These are phyloP conservation scores for Leuciscus waleckii DNA, from an alignment of 2,797 vertebrate genomes.

Conservation along the genomic window DNA sequence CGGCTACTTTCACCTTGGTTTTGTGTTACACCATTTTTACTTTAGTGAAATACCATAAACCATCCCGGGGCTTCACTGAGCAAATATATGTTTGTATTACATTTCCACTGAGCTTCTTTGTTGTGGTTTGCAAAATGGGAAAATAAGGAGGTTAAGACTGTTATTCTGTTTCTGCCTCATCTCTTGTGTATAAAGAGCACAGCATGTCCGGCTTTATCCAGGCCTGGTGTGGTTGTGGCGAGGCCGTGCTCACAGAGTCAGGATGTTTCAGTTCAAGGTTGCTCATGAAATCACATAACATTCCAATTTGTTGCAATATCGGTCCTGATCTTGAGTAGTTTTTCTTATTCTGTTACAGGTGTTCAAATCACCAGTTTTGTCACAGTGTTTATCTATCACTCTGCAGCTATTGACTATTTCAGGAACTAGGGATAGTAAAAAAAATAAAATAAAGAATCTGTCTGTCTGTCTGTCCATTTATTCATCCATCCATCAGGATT, in stretches of 20 bases:
- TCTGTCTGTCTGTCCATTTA: neutral
- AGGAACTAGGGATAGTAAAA: neutral
- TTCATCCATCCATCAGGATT: neutral
- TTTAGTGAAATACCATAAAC: constrained; percentile 10
- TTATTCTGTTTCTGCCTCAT: constrained; percentile 43
- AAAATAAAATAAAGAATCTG: no score
- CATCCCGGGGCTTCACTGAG: neutral
- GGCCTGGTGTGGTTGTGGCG: neutral
- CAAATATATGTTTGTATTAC: constrained; percentile 16
- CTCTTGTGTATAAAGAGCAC: constrained; percentile 29
- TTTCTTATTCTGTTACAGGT: neutral
- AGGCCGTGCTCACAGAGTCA: neutral
- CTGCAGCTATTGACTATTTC: neutral
- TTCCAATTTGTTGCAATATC: constrained; percentile 9
- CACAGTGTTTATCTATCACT: neutral
- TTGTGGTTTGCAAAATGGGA: constrained; percentile 35
- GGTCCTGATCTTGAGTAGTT: constrained; percentile 16
- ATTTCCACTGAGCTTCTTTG: constrained; percentile 17
- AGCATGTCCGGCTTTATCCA: neutral
- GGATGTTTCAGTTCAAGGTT: constrained; percentile 23
- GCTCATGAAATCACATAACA: constrained; percentile 14
- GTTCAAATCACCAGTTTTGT: constrained; percentile 1
- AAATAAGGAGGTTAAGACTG: constrained; percentile 30
- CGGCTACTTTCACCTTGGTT: neutral
- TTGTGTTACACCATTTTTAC: neutral